These are phyloP conservation scores for Agrochola lychnidis DNA, from an alignment of 2,888 invertebrate genomes.

Conservation along the genomic window DNA sequence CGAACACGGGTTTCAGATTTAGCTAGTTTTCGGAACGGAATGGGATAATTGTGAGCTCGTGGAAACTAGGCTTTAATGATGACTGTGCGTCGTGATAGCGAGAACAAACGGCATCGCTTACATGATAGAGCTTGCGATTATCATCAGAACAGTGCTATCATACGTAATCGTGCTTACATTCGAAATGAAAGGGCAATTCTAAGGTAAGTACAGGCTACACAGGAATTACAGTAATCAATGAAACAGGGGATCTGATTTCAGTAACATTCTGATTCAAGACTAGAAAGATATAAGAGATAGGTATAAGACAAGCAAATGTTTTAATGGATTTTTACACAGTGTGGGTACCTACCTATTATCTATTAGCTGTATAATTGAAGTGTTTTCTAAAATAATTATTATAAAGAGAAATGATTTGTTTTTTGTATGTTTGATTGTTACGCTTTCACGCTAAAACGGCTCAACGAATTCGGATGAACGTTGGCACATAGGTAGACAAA, in stretches of 20 bases:
- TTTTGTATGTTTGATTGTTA: neutral
- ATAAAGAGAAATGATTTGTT: neutral
- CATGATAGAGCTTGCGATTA: slow-evolving; percentile 3
- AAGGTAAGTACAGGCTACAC: neutral
- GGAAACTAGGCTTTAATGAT: slow-evolving; percentile 29
- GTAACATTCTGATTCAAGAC: neutral
- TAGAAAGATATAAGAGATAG: too few species aligned
- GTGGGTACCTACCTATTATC: neutral
- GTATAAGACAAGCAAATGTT: neutral
- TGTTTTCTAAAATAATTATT: neutral
- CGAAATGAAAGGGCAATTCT: neutral
- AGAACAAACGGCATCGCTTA: slow-evolving; percentile 19
- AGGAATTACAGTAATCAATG: neutral
- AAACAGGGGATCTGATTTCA: neutral
- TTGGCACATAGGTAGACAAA: neutral
- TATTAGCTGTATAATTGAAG: neutral
- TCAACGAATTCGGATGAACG: neutral
- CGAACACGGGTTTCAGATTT: slow-evolving; percentile 7
- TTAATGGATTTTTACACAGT: neutral
- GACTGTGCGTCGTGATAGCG: neutral
- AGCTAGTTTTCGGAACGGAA: slow-evolving; percentile 5
- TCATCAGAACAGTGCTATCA: neutral
- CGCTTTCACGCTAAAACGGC: neutral
- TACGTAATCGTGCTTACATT: neutral
- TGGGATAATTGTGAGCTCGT: slow-evolving; percentile 19